Evolutionary conservation across 2,113 vertebrate species (phyloP).

Genomic region (Leptobrachium leishanense): DNA sequence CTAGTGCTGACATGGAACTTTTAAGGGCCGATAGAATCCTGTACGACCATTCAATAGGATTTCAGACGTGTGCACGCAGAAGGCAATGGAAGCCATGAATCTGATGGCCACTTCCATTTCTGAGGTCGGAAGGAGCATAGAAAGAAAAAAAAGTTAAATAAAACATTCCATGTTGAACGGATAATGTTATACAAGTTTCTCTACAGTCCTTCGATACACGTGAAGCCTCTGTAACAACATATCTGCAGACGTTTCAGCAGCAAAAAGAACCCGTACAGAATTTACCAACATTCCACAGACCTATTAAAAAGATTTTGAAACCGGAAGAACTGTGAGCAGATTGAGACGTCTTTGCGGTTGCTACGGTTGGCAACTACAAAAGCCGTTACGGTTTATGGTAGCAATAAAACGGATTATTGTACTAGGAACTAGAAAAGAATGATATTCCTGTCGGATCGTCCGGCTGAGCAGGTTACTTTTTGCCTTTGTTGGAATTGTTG

Average conservation of each 20-base stretch:
- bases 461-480: conserved; percentile 10
- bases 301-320: conserved; percentile 17
- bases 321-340: neutral
- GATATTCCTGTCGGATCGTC: neutral
- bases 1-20: too few relatives aligned
- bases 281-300: conserved; percentile 7
- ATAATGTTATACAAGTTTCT: neutral
- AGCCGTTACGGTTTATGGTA: neutral
- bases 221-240: conserved; percentile 33
- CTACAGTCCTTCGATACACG: neutral
- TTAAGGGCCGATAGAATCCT: too few relatives aligned
- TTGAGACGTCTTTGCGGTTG: conserved; percentile 3
- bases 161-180: neutral
- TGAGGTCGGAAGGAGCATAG: neutral
- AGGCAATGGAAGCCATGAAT: too few relatives aligned
- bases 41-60: too few relatives aligned
- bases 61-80: too few relatives aligned
- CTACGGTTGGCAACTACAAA: conserved; percentile 13
- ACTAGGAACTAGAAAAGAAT: neutral
- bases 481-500: conserved; percentile 58
- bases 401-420: neutral
- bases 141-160: conserved; percentile 1
- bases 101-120: too few relatives aligned
- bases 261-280: neutral
- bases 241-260: conserved; percentile 34